Conservation (phyloP, 2,797 vertebrate species). For the Squalus acanthias region DNA sequence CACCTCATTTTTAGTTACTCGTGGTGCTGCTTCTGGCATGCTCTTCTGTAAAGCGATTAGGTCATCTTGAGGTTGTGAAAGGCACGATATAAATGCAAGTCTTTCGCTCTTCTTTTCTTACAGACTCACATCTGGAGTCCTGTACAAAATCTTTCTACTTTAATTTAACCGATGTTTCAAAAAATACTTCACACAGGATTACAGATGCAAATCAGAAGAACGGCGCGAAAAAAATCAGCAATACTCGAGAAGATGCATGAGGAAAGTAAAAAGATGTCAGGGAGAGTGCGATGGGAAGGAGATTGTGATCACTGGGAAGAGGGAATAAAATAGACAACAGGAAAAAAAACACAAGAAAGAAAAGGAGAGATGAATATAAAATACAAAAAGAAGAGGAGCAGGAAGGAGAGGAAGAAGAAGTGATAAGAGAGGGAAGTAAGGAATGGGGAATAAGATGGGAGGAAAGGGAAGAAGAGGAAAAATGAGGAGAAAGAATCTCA, state of each 20-base stretch:
- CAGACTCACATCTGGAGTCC: not conserved
- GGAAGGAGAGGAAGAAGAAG: not conserved
- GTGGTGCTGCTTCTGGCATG: too few species aligned
- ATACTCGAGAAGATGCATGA: too few species aligned
- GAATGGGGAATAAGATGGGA: too few species aligned
- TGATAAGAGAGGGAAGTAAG: too few species aligned
- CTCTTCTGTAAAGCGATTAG: too few species aligned
- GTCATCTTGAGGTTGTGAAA: too few species aligned
- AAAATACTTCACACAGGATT: not conserved
- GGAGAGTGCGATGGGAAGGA: not conserved
- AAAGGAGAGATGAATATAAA: not conserved
- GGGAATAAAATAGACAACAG: not conserved
- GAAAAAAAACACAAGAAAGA: not conserved
- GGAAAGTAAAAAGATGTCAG: not conserved
- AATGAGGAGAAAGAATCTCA: not conserved
- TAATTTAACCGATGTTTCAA: not conserved
- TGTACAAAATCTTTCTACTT: not conserved
- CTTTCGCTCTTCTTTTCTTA: not conserved
- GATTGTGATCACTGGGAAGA: not conserved
- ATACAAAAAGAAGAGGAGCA: not conserved
- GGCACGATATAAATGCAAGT: too few species aligned
- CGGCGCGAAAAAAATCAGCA: not conserved
- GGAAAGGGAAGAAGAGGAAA: not conserved
- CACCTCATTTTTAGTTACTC: too few species aligned
- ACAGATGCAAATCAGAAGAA: not conserved